Percentiles rank a stretch among this genome's conserved stretches.
These are phyloP conservation scores for Labia minor DNA, from an alignment of 2,888 invertebrate genomes.

Conservation along the genomic window DNA sequence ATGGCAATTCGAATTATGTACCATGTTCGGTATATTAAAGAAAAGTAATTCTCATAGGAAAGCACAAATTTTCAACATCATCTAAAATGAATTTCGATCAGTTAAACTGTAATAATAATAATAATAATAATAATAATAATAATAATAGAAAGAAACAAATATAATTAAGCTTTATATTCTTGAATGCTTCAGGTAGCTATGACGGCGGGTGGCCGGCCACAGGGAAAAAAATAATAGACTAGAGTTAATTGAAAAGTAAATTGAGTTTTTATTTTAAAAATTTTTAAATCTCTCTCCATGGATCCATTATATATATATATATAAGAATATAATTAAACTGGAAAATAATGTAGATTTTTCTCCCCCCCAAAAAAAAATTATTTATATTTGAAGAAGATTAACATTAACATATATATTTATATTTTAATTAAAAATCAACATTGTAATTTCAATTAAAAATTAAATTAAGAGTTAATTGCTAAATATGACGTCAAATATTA, in stretches of 20 bases:
- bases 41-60: no score
- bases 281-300: neutral
- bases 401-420: neutral
- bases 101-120: no score
- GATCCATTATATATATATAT: neutral
- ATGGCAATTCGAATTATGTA: no score
- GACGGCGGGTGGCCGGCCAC: neutral
- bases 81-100: no score
- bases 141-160: no score
- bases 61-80: no score
- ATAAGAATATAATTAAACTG: neutral
- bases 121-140: no score
- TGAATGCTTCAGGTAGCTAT: neutral
- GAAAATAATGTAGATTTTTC: neutral
- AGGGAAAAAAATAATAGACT: neutral
- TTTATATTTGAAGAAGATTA: conserved; percentile 13
- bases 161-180: no score
- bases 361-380: neutral
- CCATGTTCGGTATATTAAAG: no score
- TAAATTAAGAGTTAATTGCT: neutral
- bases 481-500: neutral
- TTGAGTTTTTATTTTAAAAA: conserved; percentile 13
- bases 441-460: conserved; percentile 1
- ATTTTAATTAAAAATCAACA: conserved; percentile 13
- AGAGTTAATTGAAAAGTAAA: conserved; percentile 13